Percentiles rank a stretch among this genome's conserved stretches.
These are phyloP conservation scores for Volucella inflata DNA, from an alignment of 2,888 invertebrate species.

Conservation along the genomic window DNA sequence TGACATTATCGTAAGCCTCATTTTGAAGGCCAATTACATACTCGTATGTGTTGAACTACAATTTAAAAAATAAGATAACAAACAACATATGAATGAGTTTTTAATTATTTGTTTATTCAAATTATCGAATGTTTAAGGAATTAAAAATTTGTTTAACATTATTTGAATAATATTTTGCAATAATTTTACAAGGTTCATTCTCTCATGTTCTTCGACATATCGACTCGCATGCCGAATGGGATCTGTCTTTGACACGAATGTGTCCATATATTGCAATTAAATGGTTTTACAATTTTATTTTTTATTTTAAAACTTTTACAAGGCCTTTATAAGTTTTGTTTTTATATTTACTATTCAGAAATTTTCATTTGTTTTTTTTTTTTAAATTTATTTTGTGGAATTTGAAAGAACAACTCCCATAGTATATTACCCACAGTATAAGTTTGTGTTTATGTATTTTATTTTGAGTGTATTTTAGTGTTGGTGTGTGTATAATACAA, in stretches of 20 bases:
- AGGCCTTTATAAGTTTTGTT: slow-evolving; percentile 43
- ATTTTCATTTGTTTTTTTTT: slow-evolving; percentile 3
- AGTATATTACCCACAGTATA: slow-evolving; percentile 64
- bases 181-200: slow-evolving; percentile 51
- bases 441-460: slow-evolving; percentile 28
- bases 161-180: slow-evolving; percentile 67
- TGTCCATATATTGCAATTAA: slow-evolving; percentile 23
- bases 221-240: slow-evolving; percentile 58
- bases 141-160: slow-evolving; percentile 72
- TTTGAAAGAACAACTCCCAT: slow-evolving; percentile 60
- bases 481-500: slow-evolving; percentile 68
- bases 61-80: too few species aligned
- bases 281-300: slow-evolving; percentile 17
- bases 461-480: slow-evolving; percentile 4
- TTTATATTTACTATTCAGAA: background rate
- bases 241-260: slow-evolving; percentile 21
- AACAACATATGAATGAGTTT: background rate
- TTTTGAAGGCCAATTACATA: too few species aligned
- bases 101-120: slow-evolving; percentile 66
- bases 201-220: slow-evolving; percentile 19
- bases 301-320: slow-evolving; percentile 29
- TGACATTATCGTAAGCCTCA: too few species aligned
- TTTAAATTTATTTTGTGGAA: slow-evolving; percentile 31
- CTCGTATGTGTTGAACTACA: too few species aligned
- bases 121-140: slow-evolving; percentile 73